Conservation (phyloP, 2,888 invertebrate genomes). For the Gnatocerus cornutus region DNA sequence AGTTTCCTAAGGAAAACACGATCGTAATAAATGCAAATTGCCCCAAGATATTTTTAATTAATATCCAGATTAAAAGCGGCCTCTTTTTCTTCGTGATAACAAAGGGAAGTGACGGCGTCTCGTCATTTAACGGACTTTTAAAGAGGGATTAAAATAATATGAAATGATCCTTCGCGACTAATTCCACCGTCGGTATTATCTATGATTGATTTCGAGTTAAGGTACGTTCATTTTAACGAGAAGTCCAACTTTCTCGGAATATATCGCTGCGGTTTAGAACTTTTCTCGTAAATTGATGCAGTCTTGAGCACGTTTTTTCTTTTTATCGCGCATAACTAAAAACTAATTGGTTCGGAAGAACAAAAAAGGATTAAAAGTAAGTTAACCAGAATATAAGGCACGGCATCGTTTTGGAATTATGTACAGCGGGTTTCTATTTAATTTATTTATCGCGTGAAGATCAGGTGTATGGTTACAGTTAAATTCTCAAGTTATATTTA, state of each 20-base stretch:
- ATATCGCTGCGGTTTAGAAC: constrained; percentile 30
- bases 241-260: constrained; percentile 25
- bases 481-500: constrained; percentile 17
- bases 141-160: constrained; percentile 2
- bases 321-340: constrained; percentile 8
- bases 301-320: constrained; percentile 5
- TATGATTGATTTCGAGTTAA: background rate
- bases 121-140: constrained; percentile 18
- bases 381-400: constrained; percentile 4
- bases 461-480: constrained; percentile 7
- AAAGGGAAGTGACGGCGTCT: constrained; percentile 27
- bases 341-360: constrained; percentile 5
- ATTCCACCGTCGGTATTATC: background rate
- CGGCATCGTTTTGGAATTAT: background rate
- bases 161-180: background rate
- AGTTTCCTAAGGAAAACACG: background rate
- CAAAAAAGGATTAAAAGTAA: constrained; percentile 6
- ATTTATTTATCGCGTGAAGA: constrained; percentile 11
- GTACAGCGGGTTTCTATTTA: background rate
- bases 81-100: constrained; percentile 7
- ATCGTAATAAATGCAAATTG: constrained; percentile 43
- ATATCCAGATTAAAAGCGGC: constrained; percentile 38
- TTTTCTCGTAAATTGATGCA: constrained; percentile 32
- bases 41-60: constrained; percentile 44
- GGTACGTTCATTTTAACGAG: constrained; percentile 25